phyloP scores from a whole-genome alignment of 2,888 invertebrate genomes.

The Trisateles emortualis region DNA sequence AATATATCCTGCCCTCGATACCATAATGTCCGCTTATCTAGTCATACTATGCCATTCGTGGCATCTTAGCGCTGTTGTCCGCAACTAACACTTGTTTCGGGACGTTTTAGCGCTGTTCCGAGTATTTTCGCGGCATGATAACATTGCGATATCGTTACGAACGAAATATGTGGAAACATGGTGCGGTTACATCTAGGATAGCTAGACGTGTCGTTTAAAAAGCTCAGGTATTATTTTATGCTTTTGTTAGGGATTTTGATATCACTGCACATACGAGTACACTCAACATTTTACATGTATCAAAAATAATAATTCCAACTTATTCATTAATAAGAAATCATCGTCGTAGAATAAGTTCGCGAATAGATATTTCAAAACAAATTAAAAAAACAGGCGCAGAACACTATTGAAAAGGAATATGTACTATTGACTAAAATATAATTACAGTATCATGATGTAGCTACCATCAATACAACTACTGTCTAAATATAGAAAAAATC shows the following conservation, averaged over 20 bases:
- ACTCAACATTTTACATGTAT: too few relatives aligned
- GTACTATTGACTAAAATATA: too few relatives aligned
- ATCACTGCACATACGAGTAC: neutral
- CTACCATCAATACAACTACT: too few relatives aligned
- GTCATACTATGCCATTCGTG: constrained; percentile 44
- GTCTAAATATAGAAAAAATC: too few relatives aligned
- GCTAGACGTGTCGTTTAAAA: constrained; percentile 35
- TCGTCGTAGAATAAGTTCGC: too few relatives aligned
- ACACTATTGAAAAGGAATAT: too few relatives aligned
- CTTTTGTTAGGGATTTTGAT: constrained; percentile 27
- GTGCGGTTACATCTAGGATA: constrained; percentile 38
- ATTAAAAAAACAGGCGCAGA: too few relatives aligned
- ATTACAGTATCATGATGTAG: too few relatives aligned
- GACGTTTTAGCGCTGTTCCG: constrained; percentile 40
- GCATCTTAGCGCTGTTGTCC: constrained; percentile 46
- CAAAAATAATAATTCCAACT: too few relatives aligned
- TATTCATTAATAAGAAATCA: too few relatives aligned
- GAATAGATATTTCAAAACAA: too few relatives aligned
- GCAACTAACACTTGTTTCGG: constrained; percentile 44
- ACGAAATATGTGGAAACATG: constrained; percentile 43
- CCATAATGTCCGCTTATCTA: constrained; percentile 60
- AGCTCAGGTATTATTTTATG: constrained; percentile 33
- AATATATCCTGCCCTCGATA: constrained; percentile 61
- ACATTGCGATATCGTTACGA: constrained; percentile 45
- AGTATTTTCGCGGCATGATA: constrained; percentile 45